Evolutionary conservation across 1,140 invertebrate species (phyloP), one percentile per base, ranked within the genome.

Genomic region (Tetramorium alpestre): DNA sequence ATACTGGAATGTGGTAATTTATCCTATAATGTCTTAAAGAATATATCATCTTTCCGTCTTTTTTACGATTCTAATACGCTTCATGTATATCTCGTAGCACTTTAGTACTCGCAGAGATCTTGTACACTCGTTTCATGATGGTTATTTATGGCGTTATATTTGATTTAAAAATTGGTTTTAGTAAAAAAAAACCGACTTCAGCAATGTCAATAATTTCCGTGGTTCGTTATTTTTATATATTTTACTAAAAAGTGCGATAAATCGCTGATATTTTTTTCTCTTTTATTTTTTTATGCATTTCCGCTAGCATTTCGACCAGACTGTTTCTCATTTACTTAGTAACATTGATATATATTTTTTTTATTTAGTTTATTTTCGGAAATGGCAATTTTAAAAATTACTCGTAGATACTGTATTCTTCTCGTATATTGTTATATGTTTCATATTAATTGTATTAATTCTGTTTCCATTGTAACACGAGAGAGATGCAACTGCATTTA

Each of bases 1-100:
- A 88, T 78, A 75, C 69, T 80, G 88, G 54, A 47, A 75, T 56
- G 56, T 70, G 69, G 41, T 89, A 86, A 89, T 84, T 82, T 56
- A 78, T 82, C 70, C 49, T n/a, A 28, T 73, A 47, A 64, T 22
- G 25, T 65, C 49, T 80, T 82, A 47, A 82, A 86, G 49, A 54
- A 51, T 69, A 75, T 33, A 38, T 51, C 3, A 49, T n/a, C 73
- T 81, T 56, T 88, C 72, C 33, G 47, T 44, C n/a, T 49, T 22
- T 56, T 33, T 75, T 18, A 58, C 7, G 13, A 3, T 11, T n/a
- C 33, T 11, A 54, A 81, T 81, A 38, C 28, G 16, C 28, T 5
- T 13, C 16, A 60, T 18, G 11, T 28, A 5, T 18, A 58, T 4
- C 8, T 11, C 11, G 0, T 38, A 0, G 25, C 18, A 47, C 18